phyloP scores from a whole-genome alignment of 1,140 invertebrate species.

The Drosophila tropicalis region DNA sequence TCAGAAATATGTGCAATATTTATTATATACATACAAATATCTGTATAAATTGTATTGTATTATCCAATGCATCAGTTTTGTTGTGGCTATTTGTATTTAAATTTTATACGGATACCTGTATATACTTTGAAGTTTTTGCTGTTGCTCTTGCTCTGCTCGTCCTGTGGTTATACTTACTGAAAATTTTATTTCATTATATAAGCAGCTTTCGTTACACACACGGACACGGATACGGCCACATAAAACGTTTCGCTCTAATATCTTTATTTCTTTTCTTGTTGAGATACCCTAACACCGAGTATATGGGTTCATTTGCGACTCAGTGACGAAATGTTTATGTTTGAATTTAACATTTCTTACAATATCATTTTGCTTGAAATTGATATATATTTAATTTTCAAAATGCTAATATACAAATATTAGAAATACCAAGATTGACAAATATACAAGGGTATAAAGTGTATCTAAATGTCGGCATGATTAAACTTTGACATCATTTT shows the following conservation, averaged over 20 bases:
- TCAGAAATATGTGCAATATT: neutral
- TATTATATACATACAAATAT: neutral
- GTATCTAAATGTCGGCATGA: too few species aligned
- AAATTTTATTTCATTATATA: conserved; percentile 56
- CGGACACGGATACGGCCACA: neutral
- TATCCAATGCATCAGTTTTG: conserved; percentile 18
- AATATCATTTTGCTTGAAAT: too few species aligned
- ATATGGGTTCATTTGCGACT: too few species aligned
- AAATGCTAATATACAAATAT: too few species aligned
- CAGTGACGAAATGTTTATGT: too few species aligned
- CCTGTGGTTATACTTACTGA: conserved; percentile 8
- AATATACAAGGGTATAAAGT: too few species aligned
- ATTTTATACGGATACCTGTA: conserved; percentile 35
- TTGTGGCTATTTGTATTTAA: conserved; percentile 46
- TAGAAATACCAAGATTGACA: too few species aligned
- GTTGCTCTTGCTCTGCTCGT: conserved; percentile 6
- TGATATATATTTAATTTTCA: too few species aligned
- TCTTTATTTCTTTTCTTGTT: neutral
- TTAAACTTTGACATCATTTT: too few species aligned
- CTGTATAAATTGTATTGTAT: neutral
- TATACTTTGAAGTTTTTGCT: conserved; percentile 11
- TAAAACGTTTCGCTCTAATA: conserved; percentile 2
- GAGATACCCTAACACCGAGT: too few species aligned
- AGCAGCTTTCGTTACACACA: conserved; percentile 47
- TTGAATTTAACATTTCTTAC: too few species aligned